Evolutionary conservation across 1,140 invertebrate genomes (phyloP).

Genomic region (Caenorhabditis remanei): DNA sequence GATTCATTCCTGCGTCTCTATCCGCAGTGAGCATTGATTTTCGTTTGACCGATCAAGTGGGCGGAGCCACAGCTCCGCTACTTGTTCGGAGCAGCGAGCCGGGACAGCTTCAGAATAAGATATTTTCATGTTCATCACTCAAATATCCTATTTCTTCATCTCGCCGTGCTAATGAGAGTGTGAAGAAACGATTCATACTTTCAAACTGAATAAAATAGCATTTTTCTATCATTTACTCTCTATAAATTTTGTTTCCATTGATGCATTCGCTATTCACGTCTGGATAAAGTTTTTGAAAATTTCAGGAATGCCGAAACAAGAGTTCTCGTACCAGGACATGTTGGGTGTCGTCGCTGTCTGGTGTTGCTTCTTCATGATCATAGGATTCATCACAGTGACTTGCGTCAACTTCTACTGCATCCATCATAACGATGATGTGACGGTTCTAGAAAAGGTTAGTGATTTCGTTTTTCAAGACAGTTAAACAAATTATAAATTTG

Average conservation of each 20-base stretch:
- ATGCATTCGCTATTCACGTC: too few relatives aligned
- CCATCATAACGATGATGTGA: not conserved
- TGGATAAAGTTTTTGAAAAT: too few relatives aligned
- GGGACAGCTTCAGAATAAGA: not conserved
- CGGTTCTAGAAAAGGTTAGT: not conserved
- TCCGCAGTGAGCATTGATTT: not conserved
- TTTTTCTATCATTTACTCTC: too few relatives aligned
- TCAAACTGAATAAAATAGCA: too few relatives aligned
- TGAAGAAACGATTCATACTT: not conserved
- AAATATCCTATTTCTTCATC: not conserved
- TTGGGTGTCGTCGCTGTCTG: not conserved
- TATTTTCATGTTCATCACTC: not conserved
- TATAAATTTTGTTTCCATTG: too few relatives aligned
- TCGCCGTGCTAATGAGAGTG: not conserved
- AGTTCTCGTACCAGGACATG: slow-evolving; percentile 12
- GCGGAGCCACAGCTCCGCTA: not conserved
- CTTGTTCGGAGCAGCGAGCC: not conserved
- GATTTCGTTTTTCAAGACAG: not conserved
- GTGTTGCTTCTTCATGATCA: not conserved
- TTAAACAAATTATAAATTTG: too few relatives aligned
- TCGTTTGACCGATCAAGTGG: slow-evolving; percentile 6
- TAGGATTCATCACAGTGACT: not conserved
- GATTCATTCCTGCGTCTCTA: not conserved
- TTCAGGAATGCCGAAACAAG: slow-evolving; percentile 19
- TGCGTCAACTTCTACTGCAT: slow-evolving; percentile 30